Evolutionary conservation across 92 coral and sea anemone species (phyloP), one percentile per base, ranked within the genome.

Genomic region (Montipora capitata): DNA sequence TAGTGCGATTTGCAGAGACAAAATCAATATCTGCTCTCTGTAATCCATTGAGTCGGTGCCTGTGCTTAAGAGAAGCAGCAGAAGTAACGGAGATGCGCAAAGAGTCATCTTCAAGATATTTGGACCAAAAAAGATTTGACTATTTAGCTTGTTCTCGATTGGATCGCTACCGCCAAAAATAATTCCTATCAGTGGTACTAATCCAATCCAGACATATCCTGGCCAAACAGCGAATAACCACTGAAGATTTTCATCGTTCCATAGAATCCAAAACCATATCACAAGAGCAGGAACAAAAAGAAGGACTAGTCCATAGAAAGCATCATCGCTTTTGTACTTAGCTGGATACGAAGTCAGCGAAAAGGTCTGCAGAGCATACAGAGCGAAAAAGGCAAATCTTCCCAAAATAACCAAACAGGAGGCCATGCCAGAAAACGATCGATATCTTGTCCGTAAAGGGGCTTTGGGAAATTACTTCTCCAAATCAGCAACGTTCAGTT

Each of bases 21-120:
- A 79, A 76, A 74, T 88, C 76, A 80, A 68, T 10, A 88, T 41
- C 51, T 72, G 40, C 40, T 89, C 93, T 16, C 73, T 70, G 73
- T 65, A 80, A 9, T 3, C 4, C 48, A 27, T 66, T 10, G 76
- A 80, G 45, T 80, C 85, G 1, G 61, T 69, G 5, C 44, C 76
- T 16, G 85, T 64, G 43, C 72, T 83, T n/a, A 93, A 88, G 0
- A 94, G 91, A 16, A 94, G 85, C 40, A 89, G 76, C 5, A 91
- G 85, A 3, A 92, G 74, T 1, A 73, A 86, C 13, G 97, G 99
- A 2, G 97, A 40, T 15, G 89, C 72, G 54, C 99, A 96, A 3
- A 94, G 86, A 1, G 92, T 87, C 16, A 85, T 88, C 77, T 89
- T 91, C 68, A 96, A 64, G 3, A 87, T 64, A 73, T 92, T 94